These are phyloP conservation scores for Halisarca cf. caerulea DNA, from an alignment of 37 sponge, comb jelly and placozoan genomes.

Conservation along the genomic window DNA sequence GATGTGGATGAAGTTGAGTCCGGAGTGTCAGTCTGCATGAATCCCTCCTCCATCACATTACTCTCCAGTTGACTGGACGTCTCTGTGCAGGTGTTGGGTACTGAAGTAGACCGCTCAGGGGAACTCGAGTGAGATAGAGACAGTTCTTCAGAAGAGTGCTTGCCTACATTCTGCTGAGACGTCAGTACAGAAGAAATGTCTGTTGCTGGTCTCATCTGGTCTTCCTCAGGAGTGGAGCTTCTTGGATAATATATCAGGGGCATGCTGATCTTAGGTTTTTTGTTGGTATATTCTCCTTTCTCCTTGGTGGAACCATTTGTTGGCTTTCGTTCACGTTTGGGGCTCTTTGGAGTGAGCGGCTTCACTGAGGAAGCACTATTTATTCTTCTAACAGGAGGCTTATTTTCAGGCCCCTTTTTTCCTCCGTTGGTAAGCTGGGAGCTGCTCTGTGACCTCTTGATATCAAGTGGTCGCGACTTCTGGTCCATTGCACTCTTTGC, in stretches of 20 bases:
- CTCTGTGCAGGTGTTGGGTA: background rate
- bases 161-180: background rate
- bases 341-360: background rate
- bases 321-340: background rate
- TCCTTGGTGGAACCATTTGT: background rate
- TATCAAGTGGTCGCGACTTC: background rate
- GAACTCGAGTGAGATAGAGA: background rate
- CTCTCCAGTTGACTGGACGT: background rate
- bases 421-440: background rate
- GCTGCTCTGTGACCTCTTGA: slow-evolving; percentile 4
- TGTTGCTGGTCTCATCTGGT: background rate
- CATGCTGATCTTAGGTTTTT: background rate
- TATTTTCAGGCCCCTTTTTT: background rate
- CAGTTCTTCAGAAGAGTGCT: background rate
- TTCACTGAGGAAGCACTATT: background rate
- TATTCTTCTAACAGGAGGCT: background rate
- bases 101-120: background rate
- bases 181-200: background rate
- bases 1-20: background rate
- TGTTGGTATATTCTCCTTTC: background rate
- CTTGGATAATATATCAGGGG: background rate
- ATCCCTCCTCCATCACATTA: background rate
- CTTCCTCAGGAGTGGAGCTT: background rate
- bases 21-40: background rate
- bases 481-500: background rate